phyloP scores from a whole-genome alignment of 2,888 invertebrate species.

The Tuta absoluta region DNA sequence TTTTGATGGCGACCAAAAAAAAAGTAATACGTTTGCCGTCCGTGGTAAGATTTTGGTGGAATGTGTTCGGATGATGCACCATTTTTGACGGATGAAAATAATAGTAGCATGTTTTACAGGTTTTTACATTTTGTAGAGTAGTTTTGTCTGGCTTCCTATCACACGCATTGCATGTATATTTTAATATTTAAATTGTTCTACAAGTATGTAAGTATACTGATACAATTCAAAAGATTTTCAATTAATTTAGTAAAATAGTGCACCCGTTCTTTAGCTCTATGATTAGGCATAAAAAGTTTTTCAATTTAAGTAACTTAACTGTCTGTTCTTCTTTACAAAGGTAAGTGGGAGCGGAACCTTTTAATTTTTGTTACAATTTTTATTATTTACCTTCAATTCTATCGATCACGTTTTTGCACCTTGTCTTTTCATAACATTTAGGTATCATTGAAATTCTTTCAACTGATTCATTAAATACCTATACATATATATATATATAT shows the following conservation, averaged over 20 bases:
- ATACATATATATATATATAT: too few species aligned
- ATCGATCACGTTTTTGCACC: too few species aligned
- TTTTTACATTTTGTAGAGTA: constrained; percentile 62
- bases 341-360: background rate
- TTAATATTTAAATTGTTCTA: background rate
- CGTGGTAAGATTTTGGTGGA: constrained; percentile 65
- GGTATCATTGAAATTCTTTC: too few species aligned
- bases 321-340: background rate
- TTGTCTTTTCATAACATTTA: too few species aligned
- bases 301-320: background rate
- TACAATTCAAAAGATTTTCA: background rate
- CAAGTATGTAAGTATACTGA: background rate
- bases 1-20: constrained; percentile 70
- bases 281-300: constrained; percentile 14
- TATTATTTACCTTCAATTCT: too few species aligned
- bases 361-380: background rate
- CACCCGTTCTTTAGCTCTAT: background rate
- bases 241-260: background rate
- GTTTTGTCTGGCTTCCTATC: constrained; percentile 43
- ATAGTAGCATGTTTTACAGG: constrained; percentile 74
- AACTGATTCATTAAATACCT: too few species aligned
- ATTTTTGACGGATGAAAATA: constrained; percentile 51
- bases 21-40: constrained; percentile 77
- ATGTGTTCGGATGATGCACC: constrained; percentile 56
- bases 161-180: constrained; percentile 5